phyloP scores from a whole-genome alignment of 2,797 vertebrate genomes.

The Sparidentex hasta region DNA sequence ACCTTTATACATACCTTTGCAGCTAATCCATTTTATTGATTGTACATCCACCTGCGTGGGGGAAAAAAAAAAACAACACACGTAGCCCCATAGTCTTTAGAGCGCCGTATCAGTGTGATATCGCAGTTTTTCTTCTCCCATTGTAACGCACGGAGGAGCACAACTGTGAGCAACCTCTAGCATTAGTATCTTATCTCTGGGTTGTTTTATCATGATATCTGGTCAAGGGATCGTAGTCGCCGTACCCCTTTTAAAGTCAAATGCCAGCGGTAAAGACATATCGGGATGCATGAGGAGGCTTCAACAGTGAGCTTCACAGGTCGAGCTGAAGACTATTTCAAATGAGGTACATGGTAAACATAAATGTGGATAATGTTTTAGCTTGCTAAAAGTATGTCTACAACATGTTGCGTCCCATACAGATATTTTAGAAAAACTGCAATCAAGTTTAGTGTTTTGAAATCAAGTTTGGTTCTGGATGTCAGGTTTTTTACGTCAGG shows the following conservation, averaged over 20 bases:
- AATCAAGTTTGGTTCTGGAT: too few species aligned
- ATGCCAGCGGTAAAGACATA: constrained; percentile 68
- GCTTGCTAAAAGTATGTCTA: background rate
- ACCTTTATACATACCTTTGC: constrained; percentile 85
- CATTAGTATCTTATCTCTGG: constrained; percentile 72
- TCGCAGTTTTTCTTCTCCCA: constrained; percentile 72
- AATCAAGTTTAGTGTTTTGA: background rate
- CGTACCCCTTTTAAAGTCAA: constrained; percentile 68
- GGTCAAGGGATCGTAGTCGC: constrained; percentile 64
- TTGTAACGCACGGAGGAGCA: constrained; percentile 57
- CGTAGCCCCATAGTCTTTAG: constrained; percentile 69
- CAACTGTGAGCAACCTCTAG: constrained; percentile 65
- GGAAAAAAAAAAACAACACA: constrained; percentile 43
- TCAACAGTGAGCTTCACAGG: constrained; percentile 21
- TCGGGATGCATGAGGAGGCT: constrained; percentile 30
- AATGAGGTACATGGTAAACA: constrained; percentile 1
- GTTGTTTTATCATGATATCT: constrained; percentile 76
- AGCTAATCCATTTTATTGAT: constrained; percentile 88
- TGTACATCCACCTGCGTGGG: constrained; percentile 76
- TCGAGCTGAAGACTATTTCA: constrained; percentile 12
- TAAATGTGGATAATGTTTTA: constrained; percentile 19
- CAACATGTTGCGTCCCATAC: background rate
- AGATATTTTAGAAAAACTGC: background rate
- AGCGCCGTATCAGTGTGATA: constrained; percentile 76
- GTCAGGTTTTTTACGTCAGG: background rate